Base-by-base conservation (phyloP, 2,797 vertebrate genomes). In the Cirrhinus molitorella region DNA sequence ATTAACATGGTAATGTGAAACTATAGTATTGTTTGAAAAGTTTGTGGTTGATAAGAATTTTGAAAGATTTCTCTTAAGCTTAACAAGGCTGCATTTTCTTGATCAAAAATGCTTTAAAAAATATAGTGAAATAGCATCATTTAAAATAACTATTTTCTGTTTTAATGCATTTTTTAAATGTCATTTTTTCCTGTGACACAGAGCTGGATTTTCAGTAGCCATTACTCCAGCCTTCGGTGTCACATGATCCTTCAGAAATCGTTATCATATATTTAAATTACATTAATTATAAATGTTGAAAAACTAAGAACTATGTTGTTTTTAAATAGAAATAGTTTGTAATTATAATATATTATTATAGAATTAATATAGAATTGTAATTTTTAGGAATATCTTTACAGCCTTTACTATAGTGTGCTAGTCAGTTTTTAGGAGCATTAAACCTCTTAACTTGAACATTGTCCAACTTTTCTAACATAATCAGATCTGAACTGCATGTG, bases 401-500 rank as follows among this genome's bases (percentile, higher is more conserved):
- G 23, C 16, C 57, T 61, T 63, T 31, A 31, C 14, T 17, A 9
- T 1, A 23, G 25, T 19, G 40, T 59, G 19, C 49, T 28, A 4
- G 6, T 51, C 19, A 47, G 17, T n/a, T 51, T 72, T 72, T 51
- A 31, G 47, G 17, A 49, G 11, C 47, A 51, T 72, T 51, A 1
- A 72, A 17, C 17, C 17, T 6, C 47, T 23, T 37, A 74, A 40
- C 3, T n/a, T 74, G 19, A 1, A 40, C 17, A 3, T 2, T 14
- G 7, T 68, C 40, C 25, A 1, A 10, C 4, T 12, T n/a, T 17
- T 21, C 2, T 21, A n/a, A 43, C 59, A 31, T 63, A 67, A 28
- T 72, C 47, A 78, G 19, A 45, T 51, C 23, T 51, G 17, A 82
- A 66, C 34, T 34, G 47, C 21, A 76, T 59, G 25, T 83, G 71